Conservation (phyloP, 2,113 vertebrate genomes). For the Sarotherodon lohbergeri region DNA sequence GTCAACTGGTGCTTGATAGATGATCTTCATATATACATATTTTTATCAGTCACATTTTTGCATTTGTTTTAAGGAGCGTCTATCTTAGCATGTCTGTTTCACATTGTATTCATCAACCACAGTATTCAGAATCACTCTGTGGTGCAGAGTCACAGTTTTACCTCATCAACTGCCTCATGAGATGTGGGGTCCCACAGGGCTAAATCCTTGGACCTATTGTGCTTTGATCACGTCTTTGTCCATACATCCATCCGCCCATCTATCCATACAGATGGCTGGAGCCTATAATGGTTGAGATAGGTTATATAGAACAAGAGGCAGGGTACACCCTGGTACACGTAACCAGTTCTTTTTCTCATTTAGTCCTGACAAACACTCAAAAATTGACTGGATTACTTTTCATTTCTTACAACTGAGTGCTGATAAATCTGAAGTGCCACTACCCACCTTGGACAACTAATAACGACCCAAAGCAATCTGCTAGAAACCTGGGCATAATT, state of each 20-base stretch:
- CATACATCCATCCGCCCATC: fast-evolving
- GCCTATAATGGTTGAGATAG: not conserved
- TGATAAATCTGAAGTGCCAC: not conserved
- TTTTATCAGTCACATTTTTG: not conserved
- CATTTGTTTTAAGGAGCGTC: not conserved
- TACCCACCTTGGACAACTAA: not conserved
- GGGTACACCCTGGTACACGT: not conserved
- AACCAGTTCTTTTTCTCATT: not conserved
- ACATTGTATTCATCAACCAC: not conserved
- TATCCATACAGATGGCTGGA: not conserved
- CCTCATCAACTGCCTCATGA: not conserved
- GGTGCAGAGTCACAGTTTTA: not conserved
- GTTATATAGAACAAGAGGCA: not conserved
- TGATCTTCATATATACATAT: not conserved
- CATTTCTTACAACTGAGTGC: not conserved
- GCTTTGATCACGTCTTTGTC: fast-evolving
- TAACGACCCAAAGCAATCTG: not conserved
- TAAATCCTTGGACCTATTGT: not conserved
- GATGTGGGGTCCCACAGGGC: not conserved
- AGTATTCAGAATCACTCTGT: not conserved
- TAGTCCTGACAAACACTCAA: not conserved
- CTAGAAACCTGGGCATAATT: not conserved
- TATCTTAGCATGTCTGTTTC: not conserved
- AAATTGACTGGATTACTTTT: not conserved
- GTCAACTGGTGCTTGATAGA: not conserved